Base-by-base conservation (phyloP, 2,797 vertebrate genomes). In the Rhadinocentrus ornatus region DNA sequence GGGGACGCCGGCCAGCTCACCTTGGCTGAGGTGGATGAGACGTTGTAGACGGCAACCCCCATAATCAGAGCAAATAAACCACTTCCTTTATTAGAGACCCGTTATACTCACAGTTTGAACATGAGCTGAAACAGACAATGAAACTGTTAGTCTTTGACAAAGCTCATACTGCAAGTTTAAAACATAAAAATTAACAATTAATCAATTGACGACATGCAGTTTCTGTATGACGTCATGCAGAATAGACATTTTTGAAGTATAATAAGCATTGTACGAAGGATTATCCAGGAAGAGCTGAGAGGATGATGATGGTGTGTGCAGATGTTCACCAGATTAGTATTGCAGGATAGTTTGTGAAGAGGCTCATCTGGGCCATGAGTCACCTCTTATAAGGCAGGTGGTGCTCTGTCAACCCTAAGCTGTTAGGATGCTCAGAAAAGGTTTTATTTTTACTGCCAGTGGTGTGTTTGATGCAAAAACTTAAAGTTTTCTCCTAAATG, bases 1-100 rank as follows among this genome's bases (percentile, higher is more conserved):
- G 94, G 93, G 39, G 91, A 89, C 15, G 93, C 77, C 0, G 93
- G 94, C 96, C 96, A 97, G 71, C 87, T 95, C 59, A 97, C 94
- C 54, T 86, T 81, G 22, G 96, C 96, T 0, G 96, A 94, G 66
- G 91, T 95, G 70, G 94, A 80, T 0, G 96, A 95, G 80, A 97
- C 84, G 88, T 96, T 96, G 82, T 96, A 95, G 66, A 97, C 65
- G 0, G 71, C 86, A 59, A 96, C 89, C 22, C 84, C 93, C 96
- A 97, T 97, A 57, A 64, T 76, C 77, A 60, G 53, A 46, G 44
- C 44, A 46, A 46, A 46, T 16, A 2, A 46, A 46, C 18, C 44
- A 9, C 39, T 44, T 44, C 39, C 39, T 46, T 20, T 46, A 9
- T 20, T 9, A 46, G 7, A n/a, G 44, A n/a, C 6, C 18, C 8